Evolutionary conservation across 2,888 invertebrate genomes (phyloP).

Genomic region (Notodonta dromedarius): DNA sequence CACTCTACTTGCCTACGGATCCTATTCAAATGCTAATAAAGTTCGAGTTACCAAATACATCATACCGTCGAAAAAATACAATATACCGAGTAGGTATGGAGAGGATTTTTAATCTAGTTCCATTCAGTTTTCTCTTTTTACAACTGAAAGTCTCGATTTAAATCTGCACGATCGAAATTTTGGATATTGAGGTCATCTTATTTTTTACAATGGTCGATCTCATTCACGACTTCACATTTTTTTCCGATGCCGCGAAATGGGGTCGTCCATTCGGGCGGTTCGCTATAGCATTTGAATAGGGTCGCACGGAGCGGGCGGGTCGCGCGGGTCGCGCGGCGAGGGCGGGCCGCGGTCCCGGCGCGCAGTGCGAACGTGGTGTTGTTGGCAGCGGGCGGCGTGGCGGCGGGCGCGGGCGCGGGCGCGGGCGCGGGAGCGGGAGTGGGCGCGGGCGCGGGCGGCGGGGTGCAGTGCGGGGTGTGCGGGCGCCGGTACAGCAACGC

Average conservation of each 20-base stretch:
- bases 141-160: neutral
- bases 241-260: neutral
- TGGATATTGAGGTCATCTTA: neutral
- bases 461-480: slow-evolving; percentile 86
- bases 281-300: slow-evolving; percentile 27
- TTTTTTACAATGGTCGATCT: slow-evolving; percentile 5
- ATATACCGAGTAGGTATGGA: no score
- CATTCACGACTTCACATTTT: neutral
- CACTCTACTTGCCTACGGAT: slow-evolving; percentile 14
- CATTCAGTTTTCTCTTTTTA: neutral
- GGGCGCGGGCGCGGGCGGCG: slow-evolving; percentile 54
- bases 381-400: slow-evolving; percentile 70
- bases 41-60: neutral
- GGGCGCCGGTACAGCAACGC: slow-evolving; percentile 89
- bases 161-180: neutral
- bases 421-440: slow-evolving; percentile 38
- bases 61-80: neutral
- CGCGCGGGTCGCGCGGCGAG: slow-evolving; percentile 23
- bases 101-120: slow-evolving; percentile 1
- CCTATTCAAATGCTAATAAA: slow-evolving; percentile 44
- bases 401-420: slow-evolving; percentile 44
- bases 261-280: neutral
- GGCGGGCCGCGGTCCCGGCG: slow-evolving; percentile 37
- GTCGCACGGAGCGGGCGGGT: slow-evolving; percentile 10
- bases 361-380: slow-evolving; percentile 73